Evolutionary conservation across 2,113 vertebrate species (phyloP), one percentile per base, ranked within the genome.

Genomic region (Nyctibius bracteatus): DNA sequence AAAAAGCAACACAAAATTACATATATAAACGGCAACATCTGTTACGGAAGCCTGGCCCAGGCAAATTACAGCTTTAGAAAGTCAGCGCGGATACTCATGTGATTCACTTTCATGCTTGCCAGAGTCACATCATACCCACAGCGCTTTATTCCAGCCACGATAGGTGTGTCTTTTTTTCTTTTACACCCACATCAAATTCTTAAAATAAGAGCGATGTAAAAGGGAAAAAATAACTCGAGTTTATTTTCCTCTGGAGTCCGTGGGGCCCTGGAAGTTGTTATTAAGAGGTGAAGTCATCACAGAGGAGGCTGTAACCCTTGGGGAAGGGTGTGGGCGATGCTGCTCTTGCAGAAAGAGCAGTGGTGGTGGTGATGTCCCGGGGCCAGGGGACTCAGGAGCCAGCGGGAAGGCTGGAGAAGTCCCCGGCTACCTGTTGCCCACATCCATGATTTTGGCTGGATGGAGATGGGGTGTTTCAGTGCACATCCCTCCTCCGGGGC

Each of bases 191-290:
- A 93, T 54, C 59, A 77, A 92, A 96, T 90, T 94, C 96, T 93
- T 96, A 94, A 96, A 96, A 96, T 94, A 96, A 97, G 94, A 93
- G 71, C 35, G 35, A 46, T 81, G 67, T 88, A 82, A 83, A 95
- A 91, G 75, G 77, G 82, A 95, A 86, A 92, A 92, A 95, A 83
- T 82, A 80, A 87, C 93, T 85, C 12, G 49, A 74, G 90, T 94
- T 95, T 88, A 92, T 92, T 97, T 97, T 95, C 75, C 90, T 84
- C 83, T 83, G 85, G 81, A 96, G 78, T 87, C 51, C 72, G 4
- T 2, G 6, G 61, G 51, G 66, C 49, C 86, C 82, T 96, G 91
- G 62, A 94, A 93, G 91, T 88, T 92, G 39, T 96, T 88, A 92
- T 95, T 95, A 84, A n/a, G 77, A 78, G 95, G 77, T 95, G 90